Percentiles rank a stretch among this genome's conserved stretches.
phyloP scores from a whole-genome alignment of 2,113 vertebrate genomes.

The Hyaena hyaena region DNA sequence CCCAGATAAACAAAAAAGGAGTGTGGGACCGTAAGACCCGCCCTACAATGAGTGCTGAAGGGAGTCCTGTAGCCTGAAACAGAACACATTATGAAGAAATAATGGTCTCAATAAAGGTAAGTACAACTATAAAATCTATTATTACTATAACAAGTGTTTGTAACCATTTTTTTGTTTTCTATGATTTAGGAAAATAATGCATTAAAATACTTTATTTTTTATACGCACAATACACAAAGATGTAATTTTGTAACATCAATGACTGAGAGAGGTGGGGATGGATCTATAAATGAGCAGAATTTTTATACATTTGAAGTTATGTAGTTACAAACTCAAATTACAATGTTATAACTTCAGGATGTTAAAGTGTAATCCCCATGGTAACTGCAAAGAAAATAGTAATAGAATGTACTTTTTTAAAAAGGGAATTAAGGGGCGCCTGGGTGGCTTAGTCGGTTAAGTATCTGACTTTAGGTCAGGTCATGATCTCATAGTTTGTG shows the following conservation, averaged over 20 bases:
- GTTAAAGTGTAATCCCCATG: neutral
- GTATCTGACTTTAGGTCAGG: too few relatives aligned
- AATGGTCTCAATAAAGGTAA: neutral
- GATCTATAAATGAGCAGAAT: neutral
- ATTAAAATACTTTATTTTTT: neutral
- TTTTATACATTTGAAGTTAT: neutral
- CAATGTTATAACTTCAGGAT: neutral
- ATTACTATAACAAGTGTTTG: neutral
- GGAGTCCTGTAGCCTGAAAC: neutral
- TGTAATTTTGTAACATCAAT: neutral
- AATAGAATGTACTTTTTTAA: neutral
- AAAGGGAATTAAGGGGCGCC: neutral
- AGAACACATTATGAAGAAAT: neutral
- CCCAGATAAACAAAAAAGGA: neutral
- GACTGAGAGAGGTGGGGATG: neutral
- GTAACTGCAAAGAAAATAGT: neutral
- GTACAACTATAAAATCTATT: neutral
- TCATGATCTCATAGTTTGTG: too few relatives aligned
- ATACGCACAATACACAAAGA: neutral
- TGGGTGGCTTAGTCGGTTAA: too few relatives aligned
- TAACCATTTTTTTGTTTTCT: neutral
- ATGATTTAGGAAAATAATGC: too few relatives aligned
- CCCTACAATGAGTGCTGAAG: neutral
- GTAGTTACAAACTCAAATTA: neutral
- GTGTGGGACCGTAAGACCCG: neutral